Conservation (phyloP, 2,113 vertebrate genomes). For the Periophthalmodon schlosseri region DNA sequence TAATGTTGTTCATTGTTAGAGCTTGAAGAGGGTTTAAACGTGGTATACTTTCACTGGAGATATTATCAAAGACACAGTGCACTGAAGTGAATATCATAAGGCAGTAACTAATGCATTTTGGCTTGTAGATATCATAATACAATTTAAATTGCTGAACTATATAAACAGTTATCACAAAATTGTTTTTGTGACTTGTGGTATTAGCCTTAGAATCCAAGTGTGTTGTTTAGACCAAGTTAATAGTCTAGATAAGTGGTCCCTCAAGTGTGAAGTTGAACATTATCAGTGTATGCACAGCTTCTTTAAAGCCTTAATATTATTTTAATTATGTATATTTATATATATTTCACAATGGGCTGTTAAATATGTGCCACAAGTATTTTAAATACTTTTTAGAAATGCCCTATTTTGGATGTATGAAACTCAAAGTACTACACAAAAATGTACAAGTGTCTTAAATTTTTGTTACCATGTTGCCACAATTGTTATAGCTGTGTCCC, state of each 20-base stretch:
- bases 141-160: neutral
- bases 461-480: neutral
- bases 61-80: neutral
- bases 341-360: neutral
- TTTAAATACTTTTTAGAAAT: neutral
- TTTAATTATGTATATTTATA: neutral
- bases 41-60: neutral
- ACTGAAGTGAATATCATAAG: neutral
- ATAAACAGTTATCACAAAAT: neutral
- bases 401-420: neutral
- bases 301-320: constrained; percentile 1
- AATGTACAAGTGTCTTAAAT: neutral
- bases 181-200: neutral
- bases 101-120: neutral
- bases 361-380: neutral
- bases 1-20: constrained; percentile 58
- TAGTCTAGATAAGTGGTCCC: neutral
- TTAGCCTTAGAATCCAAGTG: neutral
- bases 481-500: neutral
- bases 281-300: neutral
- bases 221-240: neutral
- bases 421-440: neutral
- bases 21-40: constrained; percentile 37
- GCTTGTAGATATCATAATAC: neutral
- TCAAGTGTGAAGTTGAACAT: neutral